Evolutionary conservation across 2,888 invertebrate genomes (phyloP).

Genomic region (Julus scandinavius): DNA sequence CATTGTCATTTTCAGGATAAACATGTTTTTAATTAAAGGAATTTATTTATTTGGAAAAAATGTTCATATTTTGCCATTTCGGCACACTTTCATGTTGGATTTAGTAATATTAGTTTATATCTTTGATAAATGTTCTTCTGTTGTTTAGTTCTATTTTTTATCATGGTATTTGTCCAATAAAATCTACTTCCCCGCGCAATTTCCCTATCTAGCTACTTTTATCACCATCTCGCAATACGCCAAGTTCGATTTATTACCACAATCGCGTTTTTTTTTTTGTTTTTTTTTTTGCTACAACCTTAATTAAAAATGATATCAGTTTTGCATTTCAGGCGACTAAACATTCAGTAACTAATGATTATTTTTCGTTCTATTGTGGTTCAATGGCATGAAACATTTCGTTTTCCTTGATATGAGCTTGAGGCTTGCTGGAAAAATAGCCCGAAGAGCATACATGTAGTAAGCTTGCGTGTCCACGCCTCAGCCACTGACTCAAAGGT

Average conservation of each 20-base stretch:
- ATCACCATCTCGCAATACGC: not conserved
- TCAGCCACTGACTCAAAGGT: not conserved
- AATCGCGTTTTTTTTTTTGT: not conserved
- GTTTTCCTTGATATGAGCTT: conserved; percentile 31
- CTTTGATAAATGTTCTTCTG: not conserved
- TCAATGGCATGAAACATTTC: not conserved
- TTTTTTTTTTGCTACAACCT: not conserved
- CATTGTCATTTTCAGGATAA: too few relatives aligned
- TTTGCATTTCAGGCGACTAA: not conserved
- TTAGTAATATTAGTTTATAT: not conserved
- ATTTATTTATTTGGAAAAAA: not conserved
- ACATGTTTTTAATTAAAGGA: not conserved
- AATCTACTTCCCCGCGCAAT: not conserved
- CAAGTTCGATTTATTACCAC: conserved; percentile 13
- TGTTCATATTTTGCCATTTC: not conserved
- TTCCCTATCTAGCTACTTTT: not conserved
- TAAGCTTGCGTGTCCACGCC: not conserved
- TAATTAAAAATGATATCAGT: conserved; percentile 30
- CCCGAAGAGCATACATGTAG: not conserved
- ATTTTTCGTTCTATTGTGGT: not conserved
- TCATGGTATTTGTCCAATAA: not conserved
- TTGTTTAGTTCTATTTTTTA: not conserved
- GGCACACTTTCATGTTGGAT: not conserved
- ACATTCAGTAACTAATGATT: not conserved
- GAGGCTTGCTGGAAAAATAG: not conserved